Base-by-base conservation (phyloP, 2,888 invertebrate genomes). In the Acronicta leporina region DNA sequence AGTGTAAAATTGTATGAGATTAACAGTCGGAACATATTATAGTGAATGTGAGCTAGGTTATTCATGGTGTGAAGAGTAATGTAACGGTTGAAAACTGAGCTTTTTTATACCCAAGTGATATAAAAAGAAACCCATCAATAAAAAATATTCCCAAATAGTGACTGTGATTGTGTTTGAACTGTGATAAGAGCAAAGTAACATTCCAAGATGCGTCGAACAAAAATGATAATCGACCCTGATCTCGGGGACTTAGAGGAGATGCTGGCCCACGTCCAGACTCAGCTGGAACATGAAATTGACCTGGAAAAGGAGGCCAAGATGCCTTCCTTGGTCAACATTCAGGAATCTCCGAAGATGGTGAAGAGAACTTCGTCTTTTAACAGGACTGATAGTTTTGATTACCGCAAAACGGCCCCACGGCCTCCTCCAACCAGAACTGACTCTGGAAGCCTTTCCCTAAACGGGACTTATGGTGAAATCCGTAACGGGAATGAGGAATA, bases 191-290 rank as follows among this genome's bases (percentile, higher is more conserved):
- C 41, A 53, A 68, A 46, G 11, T 41, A 72, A 63, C 57, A 66
- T 73, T 69, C 65, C 71, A 70, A 69, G 55, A 93, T 93, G 94
- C 88, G 94, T 51, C 89, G 92, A 6, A 78, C 83, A 40, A 93
- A 91, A 69, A 77, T 92, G 76, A 91, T 86, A 35, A 71, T 92
- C 10, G 91, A 92, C 68, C 94, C 94, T 2, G 94, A 95, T 70
- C 68, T 95, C 44, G 94, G 93, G 0, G 95, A 95, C 55, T 63
- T 95, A 10, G 95, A 95, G 60, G 94, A 94, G 67, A 94, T 95
- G 95, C 77, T 95, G 16, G 94, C 94, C 0, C 89, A 92, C 68
- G 94, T 95, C 1, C 94, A 94, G 58, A 91, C 86, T 0, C 94
- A 95, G 61, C 68, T 95, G 7, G 94, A 95, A 69, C 86, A 92